phyloP scores from a whole-genome alignment of 2,888 invertebrate genomes.

The Tenthredo mesomela region DNA sequence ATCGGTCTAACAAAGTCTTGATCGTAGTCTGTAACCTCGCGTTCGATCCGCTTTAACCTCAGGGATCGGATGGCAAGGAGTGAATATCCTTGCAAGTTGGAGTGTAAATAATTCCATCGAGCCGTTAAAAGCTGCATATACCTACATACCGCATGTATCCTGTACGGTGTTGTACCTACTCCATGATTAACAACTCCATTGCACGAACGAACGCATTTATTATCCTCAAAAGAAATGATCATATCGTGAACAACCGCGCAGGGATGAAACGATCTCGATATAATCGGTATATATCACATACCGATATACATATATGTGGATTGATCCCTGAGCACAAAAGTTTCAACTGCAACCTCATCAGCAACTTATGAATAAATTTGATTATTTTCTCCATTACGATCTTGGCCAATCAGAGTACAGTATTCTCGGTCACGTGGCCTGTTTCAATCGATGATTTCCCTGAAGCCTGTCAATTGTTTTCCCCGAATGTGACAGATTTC shows the following conservation, averaged over 20 bases:
- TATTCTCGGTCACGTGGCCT: no score
- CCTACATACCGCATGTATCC: background rate
- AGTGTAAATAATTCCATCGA: conserved; percentile 21
- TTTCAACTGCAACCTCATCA: background rate
- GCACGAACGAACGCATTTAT: conserved; percentile 19
- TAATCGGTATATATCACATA: background rate
- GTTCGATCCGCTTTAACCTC: background rate
- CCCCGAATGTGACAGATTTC: no score
- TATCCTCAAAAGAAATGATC: conserved; percentile 19
- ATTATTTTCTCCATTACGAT: no score
- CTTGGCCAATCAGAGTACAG: no score
- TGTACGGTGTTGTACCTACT: background rate
- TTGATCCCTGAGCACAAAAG: background rate
- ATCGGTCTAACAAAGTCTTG: background rate
- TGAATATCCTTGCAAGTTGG: background rate
- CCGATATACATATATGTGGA: background rate
- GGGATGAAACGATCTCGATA: background rate
- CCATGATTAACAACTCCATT: conserved; percentile 32
- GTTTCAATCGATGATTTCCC: no score
- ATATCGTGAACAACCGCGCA: background rate
- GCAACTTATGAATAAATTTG: background rate
- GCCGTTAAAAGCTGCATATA: conserved; percentile 30
- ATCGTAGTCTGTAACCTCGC: background rate
- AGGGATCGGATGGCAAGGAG: background rate
- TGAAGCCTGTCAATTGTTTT: no score